Base-by-base conservation (phyloP, 2,888 invertebrate genomes). In the Fabriciana adippe region DNA sequence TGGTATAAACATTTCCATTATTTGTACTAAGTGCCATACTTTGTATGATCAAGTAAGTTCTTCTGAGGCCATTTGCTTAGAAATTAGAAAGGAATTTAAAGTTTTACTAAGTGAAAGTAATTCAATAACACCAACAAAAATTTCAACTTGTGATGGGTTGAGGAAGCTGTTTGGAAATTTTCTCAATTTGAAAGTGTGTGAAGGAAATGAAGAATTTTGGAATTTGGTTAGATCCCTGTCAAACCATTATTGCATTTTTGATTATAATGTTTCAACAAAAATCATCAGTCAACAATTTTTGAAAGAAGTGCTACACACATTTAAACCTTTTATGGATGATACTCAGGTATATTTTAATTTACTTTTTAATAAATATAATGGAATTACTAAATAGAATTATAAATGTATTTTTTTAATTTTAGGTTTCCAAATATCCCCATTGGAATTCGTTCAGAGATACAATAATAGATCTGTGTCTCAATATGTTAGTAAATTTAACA, bases 401-500 rank as follows among this genome's bases (percentile, higher is more conserved):
- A 55, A 51, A 15, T 45, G 16, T 31, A 15, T 54, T 63, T 60
- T 54, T 57, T 50, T 67, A 16, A 67, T 84, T 87, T 64, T 76
- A 90, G 90, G 64, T 15, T n/a, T 75, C 78, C 26, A 78, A 79
- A 48, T 76, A 84, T 66, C 55, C 71, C 26, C 80, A 89, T 66
- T 79, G 83, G 65, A 79, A 78, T 57, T 72, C 80, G 1, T 78
- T 84, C 15, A 93, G 86, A 78, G 85, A 87, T 31, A 79, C 85
- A 64, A 88, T 92, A 16, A 79, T 84, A 16, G 80, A 77, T 72
- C 65, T 81, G 65, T 88, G 86, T 70, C 82, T 94, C 0, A 86
- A 92, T 70, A 75, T 90, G 41, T 75, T 93, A 45, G 87, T 94
- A 3, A 84, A 90, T 68, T 83, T 86, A 15, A 92, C 93, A 3